phyloP scores from a whole-genome alignment of 2,797 vertebrate genomes.

The Alca torda region DNA sequence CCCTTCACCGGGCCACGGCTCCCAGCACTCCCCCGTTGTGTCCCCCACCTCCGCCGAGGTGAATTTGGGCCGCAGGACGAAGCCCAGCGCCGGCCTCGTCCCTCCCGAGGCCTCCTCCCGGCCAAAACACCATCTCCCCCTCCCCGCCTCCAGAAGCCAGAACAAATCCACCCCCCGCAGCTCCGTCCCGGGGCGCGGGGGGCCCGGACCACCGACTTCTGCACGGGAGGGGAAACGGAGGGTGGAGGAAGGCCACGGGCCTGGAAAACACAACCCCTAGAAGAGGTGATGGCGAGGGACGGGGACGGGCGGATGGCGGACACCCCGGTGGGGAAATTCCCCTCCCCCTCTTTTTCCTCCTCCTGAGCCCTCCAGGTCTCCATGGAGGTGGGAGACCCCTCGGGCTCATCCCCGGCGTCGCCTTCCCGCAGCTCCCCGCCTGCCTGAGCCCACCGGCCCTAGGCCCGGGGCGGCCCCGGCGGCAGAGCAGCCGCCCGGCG shows the following conservation, averaged over 20 bases:
- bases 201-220: not conserved
- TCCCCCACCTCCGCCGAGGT: not conserved
- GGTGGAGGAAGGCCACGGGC: not conserved
- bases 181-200: not conserved
- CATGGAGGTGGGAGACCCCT: not conserved
- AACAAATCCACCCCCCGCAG: not conserved
- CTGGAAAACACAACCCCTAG: not conserved
- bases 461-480: not conserved
- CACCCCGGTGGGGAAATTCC: not conserved
- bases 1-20: no score
- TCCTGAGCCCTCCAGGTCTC: not conserved
- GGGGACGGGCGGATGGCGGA: accelerated
- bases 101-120: not conserved
- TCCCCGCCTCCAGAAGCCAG: accelerated
- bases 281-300: not conserved
- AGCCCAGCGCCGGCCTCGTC: not conserved
- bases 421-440: not conserved
- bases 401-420: no score
- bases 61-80: not conserved
- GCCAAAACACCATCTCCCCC: not conserved
- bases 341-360: not conserved
- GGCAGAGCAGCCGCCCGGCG: not conserved
- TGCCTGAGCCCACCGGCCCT: not conserved
- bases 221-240: accelerated
- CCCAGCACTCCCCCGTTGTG: not conserved